phyloP scores from a whole-genome alignment of 1,140 invertebrate species.

The Macrotrachela quadricornifera region DNA sequence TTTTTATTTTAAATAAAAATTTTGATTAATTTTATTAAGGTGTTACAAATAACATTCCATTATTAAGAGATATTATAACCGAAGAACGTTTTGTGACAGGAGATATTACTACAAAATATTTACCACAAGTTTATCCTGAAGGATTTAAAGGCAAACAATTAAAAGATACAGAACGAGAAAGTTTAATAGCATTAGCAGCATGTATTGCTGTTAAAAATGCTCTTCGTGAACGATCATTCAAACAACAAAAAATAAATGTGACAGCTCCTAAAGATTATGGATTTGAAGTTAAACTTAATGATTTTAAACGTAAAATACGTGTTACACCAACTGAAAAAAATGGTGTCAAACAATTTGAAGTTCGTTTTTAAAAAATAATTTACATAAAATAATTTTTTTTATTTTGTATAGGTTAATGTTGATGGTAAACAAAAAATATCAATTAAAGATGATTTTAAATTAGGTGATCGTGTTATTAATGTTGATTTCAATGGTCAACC shows the following conservation, averaged over 20 bases:
- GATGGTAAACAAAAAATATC: conserved; percentile 10
- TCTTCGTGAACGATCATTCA: conserved; percentile 24
- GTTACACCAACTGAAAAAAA: no score
- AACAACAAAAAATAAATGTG: no score
- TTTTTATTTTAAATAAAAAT: no score
- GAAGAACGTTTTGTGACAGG: conserved; percentile 40
- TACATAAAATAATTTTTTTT: neutral
- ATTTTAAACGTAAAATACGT: no score
- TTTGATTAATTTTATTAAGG: conserved; percentile 11
- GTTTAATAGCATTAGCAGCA: conserved; percentile 33
- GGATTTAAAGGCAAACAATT: conserved; percentile 34
- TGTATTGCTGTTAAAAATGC: conserved; percentile 34
- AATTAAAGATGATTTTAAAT: conserved; percentile 29
- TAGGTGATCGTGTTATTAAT: conserved; percentile 34
- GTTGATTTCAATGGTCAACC: conserved; percentile 30
- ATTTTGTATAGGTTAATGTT: conserved; percentile 11
- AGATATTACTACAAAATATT: conserved; percentile 44
- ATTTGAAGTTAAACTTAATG: no score
- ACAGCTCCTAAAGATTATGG: no score
- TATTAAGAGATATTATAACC: conserved; percentile 44
- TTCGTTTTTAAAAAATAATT: no score
- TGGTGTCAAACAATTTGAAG: no score
- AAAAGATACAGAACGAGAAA: conserved; percentile 19
- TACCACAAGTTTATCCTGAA: conserved; percentile 37
- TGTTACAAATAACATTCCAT: conserved; percentile 47